phyloP scores from a whole-genome alignment of 2,888 invertebrate species.

The Cataglyphis albicans region DNA sequence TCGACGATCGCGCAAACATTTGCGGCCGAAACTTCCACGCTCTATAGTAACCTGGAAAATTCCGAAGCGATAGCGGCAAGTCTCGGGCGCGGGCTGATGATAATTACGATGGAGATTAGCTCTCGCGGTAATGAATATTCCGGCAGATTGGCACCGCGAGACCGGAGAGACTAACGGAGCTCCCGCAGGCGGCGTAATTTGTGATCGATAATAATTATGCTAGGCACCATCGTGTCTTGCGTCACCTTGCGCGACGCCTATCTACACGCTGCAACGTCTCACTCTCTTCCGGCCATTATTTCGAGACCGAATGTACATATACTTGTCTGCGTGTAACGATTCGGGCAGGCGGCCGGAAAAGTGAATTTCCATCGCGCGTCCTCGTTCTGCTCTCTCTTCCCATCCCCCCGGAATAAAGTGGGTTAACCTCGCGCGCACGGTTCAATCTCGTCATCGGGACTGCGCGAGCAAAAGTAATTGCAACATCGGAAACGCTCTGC shows the following conservation, averaged over 20 bases:
- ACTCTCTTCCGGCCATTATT: constrained; percentile 43
- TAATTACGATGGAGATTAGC: constrained; percentile 73
- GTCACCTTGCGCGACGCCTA: constrained; percentile 42
- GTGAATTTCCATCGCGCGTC: constrained; percentile 66
- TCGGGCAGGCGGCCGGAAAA: constrained; percentile 55
- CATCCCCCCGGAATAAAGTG: constrained; percentile 66
- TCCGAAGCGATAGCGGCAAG: constrained; percentile 43
- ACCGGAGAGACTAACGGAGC: constrained; percentile 53
- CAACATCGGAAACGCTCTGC: constrained; percentile 49
- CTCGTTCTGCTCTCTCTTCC: constrained; percentile 21
- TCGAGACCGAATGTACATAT: constrained; percentile 42
- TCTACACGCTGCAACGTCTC: constrained; percentile 28
- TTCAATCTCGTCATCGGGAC: constrained; percentile 58
- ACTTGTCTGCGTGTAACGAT: constrained; percentile 51
- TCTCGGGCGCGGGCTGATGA: constrained; percentile 41
- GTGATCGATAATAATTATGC: constrained; percentile 76
- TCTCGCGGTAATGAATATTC: constrained; percentile 72
- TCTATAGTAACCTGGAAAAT: constrained; percentile 51
- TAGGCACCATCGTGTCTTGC: constrained; percentile 60
- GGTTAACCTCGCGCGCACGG: constrained; percentile 71
- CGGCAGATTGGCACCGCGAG: constrained; percentile 69
- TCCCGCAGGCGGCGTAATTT: constrained; percentile 70
- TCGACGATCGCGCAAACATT: constrained; percentile 45
- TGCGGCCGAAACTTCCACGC: constrained; percentile 17
- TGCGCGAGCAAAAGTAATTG: constrained; percentile 71